Evolutionary conservation across 2,888 invertebrate genomes (phyloP).

Genomic region (Hypomecis atomaria): DNA sequence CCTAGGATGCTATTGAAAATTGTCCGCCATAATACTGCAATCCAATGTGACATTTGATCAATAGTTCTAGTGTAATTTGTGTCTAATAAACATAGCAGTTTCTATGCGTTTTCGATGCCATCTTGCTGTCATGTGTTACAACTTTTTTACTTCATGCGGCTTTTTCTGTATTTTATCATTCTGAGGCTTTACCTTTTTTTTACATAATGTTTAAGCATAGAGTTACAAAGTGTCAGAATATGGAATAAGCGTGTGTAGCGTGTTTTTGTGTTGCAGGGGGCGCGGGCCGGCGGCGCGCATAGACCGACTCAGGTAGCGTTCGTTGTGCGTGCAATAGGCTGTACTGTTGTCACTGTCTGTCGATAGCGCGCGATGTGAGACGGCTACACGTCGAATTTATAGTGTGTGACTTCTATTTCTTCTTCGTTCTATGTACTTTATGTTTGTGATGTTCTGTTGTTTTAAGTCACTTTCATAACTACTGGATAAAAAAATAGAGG

Average conservation of each 20-base stretch:
- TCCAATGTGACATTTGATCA: too few species aligned
- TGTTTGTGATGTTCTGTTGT: slow-evolving; percentile 6
- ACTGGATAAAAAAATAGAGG: neutral
- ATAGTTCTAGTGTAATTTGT: too few species aligned
- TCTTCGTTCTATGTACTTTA: slow-evolving; percentile 36
- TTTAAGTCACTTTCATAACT: neutral
- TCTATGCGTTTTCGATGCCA: neutral
- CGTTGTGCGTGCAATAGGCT: slow-evolving; percentile 85
- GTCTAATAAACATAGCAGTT: neutral
- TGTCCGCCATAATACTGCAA: too few species aligned
- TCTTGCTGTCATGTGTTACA: too few species aligned
- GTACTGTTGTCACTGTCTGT: slow-evolving; percentile 84
- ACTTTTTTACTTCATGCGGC: too few species aligned
- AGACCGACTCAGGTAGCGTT: slow-evolving; percentile 82
- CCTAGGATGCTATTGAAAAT: too few species aligned
- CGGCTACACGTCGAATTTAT: slow-evolving; percentile 72
- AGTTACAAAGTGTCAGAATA: slow-evolving; percentile 47
- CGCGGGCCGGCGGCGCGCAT: slow-evolving; percentile 76
- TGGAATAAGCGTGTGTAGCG: slow-evolving; percentile 78
- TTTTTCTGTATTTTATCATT: neutral
- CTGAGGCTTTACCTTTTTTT: neutral
- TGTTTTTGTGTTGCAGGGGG: slow-evolving; percentile 84
- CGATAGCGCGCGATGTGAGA: slow-evolving; percentile 80
- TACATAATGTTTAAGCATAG: neutral
- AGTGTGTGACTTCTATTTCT: slow-evolving; percentile 36